Base-by-base conservation (phyloP, 2,797 vertebrate genomes). In the Acomys russatus region DNA sequence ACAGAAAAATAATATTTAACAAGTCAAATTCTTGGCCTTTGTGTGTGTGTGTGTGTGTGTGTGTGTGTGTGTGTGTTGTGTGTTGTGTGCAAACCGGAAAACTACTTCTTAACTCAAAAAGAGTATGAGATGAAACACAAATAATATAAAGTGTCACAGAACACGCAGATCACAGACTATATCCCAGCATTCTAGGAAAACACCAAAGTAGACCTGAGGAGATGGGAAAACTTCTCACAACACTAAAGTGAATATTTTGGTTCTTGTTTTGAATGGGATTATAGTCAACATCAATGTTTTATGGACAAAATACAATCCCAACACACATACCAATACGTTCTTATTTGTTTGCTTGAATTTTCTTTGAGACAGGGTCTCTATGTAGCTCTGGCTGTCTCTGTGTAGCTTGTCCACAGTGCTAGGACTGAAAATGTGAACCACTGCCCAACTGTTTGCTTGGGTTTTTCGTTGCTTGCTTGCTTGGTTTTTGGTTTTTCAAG, bases 1-100 rank as follows among this genome's bases (percentile, higher is more conserved):
- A 94, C 8, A 82, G 82, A 91, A 95, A 93, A 91, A 80, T 12
- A 74, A 71, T 44, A 68, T 35, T 35, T 90, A 63, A 76, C 74
- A 78, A 64, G 70, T 71, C 70, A 71, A 91, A 88, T 77, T 49
- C 63, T 77, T 88, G 73, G 83, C 91, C 18, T 30, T 71, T 78
- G 22, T 49, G 85, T 88, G 63, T n/a, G 51, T 20, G 80, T 51
- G 51, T 44, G 44, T 44, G 44, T 44, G 44, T 44, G 44, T 44
- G 44, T 44, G 44, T 44, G 44, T 44, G 44, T 44, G 44, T 44
- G 44, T 44, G n/a, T n/a, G n/a, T n/a, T n/a, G n/a, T n/a, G n/a
- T n/a, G n/a, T n/a, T n/a, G n/a, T n/a, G 44, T 44, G 44, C 44
- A 44, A n/a, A 25, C 15, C 3, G 22, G 44, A 33, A 76, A 76